Conservation (phyloP, 2,797 vertebrate species). For the Gobionotothen gibberifrons region DNA sequence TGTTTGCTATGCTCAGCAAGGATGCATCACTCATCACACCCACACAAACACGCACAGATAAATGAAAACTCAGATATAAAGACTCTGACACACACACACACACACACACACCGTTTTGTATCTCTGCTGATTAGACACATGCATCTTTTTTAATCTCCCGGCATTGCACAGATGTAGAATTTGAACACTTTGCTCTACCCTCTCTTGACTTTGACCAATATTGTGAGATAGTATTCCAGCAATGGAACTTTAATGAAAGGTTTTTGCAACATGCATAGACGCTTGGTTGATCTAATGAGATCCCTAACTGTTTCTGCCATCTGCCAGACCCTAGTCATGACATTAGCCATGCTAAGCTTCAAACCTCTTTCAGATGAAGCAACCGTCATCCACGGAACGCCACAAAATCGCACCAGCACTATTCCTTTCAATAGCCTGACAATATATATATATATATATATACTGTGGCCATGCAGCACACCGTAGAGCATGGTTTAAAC, state of each 20-base stretch:
- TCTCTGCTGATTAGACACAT: conserved; percentile 59
- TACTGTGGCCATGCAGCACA: conserved; percentile 12
- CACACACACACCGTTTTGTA: conserved; percentile 28
- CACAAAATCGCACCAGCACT: conserved; percentile 17
- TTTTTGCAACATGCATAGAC: conserved; percentile 83
- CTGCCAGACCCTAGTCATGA: conserved; percentile 87
- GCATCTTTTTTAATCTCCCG: conserved; percentile 54
- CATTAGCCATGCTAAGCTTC: conserved; percentile 82
- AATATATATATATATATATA: no score
- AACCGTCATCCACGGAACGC: conserved; percentile 56
- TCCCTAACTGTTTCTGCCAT: conserved; percentile 89
- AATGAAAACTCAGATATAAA: conserved; percentile 66
- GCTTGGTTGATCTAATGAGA: conserved; percentile 89
- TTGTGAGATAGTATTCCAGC: conserved; percentile 75
- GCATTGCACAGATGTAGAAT: conserved; percentile 60
- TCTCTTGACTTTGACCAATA: conserved; percentile 84
- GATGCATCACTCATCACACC: conserved; percentile 77
- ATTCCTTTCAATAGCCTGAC: conserved; percentile 17
- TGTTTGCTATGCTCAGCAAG: conserved; percentile 81
- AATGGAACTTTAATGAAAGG: conserved; percentile 87
- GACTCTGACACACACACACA: conserved; percentile 29
- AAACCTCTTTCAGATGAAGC: conserved; percentile 72
- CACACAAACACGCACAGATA: conserved; percentile 66
- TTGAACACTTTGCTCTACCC: conserved; percentile 77
- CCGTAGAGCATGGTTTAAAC: conserved; percentile 22